Conservation (phyloP, 2,113 vertebrate genomes). For the Anarhynchus alexandrinus region DNA sequence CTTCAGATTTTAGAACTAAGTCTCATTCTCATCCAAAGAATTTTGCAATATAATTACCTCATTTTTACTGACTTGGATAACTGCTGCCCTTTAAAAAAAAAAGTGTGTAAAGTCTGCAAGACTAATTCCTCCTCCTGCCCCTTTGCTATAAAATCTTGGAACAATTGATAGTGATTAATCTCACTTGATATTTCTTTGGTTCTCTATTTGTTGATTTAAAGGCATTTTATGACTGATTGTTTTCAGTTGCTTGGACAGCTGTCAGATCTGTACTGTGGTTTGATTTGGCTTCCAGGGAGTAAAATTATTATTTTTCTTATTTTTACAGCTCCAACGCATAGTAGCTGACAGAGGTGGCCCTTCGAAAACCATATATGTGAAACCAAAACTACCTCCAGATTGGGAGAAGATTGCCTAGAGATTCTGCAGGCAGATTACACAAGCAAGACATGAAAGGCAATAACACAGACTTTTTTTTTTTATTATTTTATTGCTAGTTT, state of each 20-base stretch:
- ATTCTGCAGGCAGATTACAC: neutral
- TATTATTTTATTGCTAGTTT: neutral
- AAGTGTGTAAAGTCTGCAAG: slow-evolving; percentile 29
- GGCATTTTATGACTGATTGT: slow-evolving; percentile 55
- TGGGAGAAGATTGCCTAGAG: neutral
- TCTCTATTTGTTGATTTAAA: slow-evolving; percentile 66
- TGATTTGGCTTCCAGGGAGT: slow-evolving; percentile 28
- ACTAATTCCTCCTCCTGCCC: slow-evolving; percentile 43
- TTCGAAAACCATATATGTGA: neutral
- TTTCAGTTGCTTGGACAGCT: slow-evolving; percentile 53
- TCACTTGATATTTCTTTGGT: slow-evolving; percentile 66
- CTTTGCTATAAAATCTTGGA: slow-evolving; percentile 64
- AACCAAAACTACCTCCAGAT: slow-evolving; percentile 26
- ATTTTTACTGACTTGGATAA: slow-evolving; percentile 76
- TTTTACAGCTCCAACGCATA: slow-evolving; percentile 23
- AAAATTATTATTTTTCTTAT: slow-evolving; percentile 55
- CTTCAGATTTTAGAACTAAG: slow-evolving; percentile 52
- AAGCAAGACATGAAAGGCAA: neutral
- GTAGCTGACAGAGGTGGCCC: neutral
- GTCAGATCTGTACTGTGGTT: slow-evolving; percentile 35
- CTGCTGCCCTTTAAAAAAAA: slow-evolving; percentile 5
- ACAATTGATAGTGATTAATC: slow-evolving; percentile 70
- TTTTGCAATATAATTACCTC: slow-evolving; percentile 77
- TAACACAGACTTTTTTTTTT: neutral
- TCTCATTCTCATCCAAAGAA: slow-evolving; percentile 59